Percentiles rank a stretch among this genome's conserved stretches.
phyloP scores from a whole-genome alignment of 2,113 vertebrate species.

The Pungitius pungitius region DNA sequence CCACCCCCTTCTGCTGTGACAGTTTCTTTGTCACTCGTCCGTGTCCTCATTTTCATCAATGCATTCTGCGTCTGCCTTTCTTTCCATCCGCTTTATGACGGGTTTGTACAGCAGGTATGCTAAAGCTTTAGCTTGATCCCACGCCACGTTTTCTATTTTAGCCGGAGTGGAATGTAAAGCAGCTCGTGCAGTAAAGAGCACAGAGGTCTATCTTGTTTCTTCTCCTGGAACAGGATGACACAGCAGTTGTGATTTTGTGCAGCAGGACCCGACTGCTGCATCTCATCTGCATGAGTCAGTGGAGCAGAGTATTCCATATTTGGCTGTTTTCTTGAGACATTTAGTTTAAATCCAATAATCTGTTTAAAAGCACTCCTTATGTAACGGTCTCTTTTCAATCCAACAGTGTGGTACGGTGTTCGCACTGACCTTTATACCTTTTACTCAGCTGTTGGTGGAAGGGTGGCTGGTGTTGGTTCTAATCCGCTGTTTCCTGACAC shows the following conservation, averaged over 20 bases:
- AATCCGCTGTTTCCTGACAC: neutral
- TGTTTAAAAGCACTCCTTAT: constrained; percentile 4
- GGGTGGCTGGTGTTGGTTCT: neutral
- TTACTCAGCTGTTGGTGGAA: neutral
- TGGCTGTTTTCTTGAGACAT: constrained; percentile 28
- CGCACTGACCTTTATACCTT: constrained; percentile 8
- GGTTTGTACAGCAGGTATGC: neutral
- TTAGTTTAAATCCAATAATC: neutral
- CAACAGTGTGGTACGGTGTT: neutral
- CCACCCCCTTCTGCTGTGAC: constrained; percentile 49
- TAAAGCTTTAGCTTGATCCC: neutral
- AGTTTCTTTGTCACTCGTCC: neutral
- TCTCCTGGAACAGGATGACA: neutral
- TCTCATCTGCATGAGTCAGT: constrained; percentile 32
- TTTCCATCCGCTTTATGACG: neutral
- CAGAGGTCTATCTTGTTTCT: neutral
- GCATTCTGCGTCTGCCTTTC: neutral
- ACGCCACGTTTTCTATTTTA: constrained; percentile 10
- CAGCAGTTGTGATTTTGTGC: neutral
- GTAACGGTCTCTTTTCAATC: neutral
- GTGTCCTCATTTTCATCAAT: neutral
- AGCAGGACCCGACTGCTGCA: constrained; percentile 5
- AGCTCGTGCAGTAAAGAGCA: neutral
- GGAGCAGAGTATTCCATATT: constrained; percentile 52
- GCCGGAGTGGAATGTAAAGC: constrained; percentile 20